Percentiles rank a stretch among this genome's conserved stretches.
These are phyloP conservation scores for Mycteria americana DNA, from an alignment of 2,797 vertebrate species.

Conservation along the genomic window DNA sequence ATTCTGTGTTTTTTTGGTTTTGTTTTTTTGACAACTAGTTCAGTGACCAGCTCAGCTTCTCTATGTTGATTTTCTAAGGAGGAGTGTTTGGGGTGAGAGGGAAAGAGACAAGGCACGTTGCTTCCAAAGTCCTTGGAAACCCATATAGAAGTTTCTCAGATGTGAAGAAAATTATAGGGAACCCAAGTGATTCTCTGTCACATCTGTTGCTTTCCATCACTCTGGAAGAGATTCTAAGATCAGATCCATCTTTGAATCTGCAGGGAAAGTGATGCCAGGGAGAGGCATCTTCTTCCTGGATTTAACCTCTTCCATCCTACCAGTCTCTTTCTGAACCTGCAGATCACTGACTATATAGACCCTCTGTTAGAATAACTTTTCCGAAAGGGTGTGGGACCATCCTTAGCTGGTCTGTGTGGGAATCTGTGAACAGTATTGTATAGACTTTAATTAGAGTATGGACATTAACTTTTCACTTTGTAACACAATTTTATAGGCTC, in stretches of 20 bases:
- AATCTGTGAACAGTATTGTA: neutral
- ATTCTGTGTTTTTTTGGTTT: neutral
- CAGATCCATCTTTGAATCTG: neutral
- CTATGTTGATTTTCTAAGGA: neutral
- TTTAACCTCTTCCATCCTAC: neutral
- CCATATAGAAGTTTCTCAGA: neutral
- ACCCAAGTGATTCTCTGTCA: neutral
- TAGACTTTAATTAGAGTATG: neutral
- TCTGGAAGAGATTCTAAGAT: neutral
- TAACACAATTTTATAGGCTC: constrained; percentile 51
- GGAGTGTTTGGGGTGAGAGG: neutral
- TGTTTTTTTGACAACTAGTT: neutral
- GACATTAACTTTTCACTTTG: constrained; percentile 15
- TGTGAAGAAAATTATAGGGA: neutral
- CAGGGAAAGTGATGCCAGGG: neutral
- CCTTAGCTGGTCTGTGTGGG: neutral
- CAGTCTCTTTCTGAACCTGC: neutral
- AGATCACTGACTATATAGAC: neutral
- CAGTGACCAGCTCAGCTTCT: neutral
- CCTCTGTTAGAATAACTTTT: neutral
- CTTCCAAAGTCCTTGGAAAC: neutral
- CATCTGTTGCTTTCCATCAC: neutral
- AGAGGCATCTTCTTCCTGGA: neutral
- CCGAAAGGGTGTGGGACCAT: neutral
- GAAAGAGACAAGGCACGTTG: neutral